Conservation (phyloP, 2,888 invertebrate species). For the Dyspetes luteomarginatus region DNA sequence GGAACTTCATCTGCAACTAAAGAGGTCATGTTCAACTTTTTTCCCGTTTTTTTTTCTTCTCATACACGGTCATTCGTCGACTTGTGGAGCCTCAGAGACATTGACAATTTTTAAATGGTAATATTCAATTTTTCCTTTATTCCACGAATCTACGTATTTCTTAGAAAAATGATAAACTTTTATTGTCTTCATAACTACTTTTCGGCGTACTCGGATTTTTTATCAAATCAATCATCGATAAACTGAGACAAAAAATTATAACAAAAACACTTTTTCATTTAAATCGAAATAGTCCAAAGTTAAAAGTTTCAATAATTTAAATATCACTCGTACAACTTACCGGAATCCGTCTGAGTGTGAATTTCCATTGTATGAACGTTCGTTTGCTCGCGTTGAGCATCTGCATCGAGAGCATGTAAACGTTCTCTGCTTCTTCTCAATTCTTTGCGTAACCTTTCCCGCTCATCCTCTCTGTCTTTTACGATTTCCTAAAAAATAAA, state of each 20-base stretch:
- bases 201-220: no score
- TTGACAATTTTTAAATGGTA: no score
- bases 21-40: neutral
- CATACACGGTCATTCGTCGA: neutral
- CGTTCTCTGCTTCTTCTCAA: conserved; percentile 89
- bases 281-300: no score
- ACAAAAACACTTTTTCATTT: no score
- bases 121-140: neutral
- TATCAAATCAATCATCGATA: no score
- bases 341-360: conserved; percentile 74
- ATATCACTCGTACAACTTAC: conserved; percentile 66
- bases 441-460: conserved; percentile 89
- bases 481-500: conserved; percentile 87
- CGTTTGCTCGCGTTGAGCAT: conserved; percentile 77
- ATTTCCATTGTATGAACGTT: conserved; percentile 69
- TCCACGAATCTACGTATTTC: neutral
- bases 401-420: conserved; percentile 85
- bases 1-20: conserved; percentile 41
- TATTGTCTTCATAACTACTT: no score
- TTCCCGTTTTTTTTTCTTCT: neutral
- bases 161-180: no score
- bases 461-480: conserved; percentile 90
- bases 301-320: no score
- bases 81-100: no score
- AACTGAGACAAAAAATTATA: no score